These are phyloP conservation scores for Asteroscopus sphinx DNA, from an alignment of 2,888 invertebrate genomes.

Conservation along the genomic window DNA sequence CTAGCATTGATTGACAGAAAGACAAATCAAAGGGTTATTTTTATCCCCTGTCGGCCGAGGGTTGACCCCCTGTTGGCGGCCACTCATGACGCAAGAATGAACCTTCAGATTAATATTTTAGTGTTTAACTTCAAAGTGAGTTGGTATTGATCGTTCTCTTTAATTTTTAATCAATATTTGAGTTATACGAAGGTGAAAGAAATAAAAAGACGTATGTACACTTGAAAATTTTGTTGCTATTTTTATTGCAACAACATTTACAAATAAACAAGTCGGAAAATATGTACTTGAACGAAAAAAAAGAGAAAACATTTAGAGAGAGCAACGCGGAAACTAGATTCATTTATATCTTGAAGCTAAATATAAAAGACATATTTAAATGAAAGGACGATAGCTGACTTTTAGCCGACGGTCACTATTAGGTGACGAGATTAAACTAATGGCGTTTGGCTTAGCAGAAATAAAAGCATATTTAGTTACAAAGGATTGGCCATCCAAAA, in stretches of 20 bases:
- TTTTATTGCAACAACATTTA: not conserved
- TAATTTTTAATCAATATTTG: slow-evolving; percentile 50
- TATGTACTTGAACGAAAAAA: not conserved
- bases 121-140: slow-evolving; percentile 38
- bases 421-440: not conserved
- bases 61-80: slow-evolving; percentile 64
- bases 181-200: slow-evolving; percentile 9
- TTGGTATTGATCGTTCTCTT: slow-evolving; percentile 23
- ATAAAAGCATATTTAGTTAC: not conserved
- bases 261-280: not conserved
- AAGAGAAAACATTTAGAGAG: slow-evolving; percentile 4
- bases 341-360: slow-evolving; percentile 2
- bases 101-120: slow-evolving; percentile 67
- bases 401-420: not conserved
- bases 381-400: not conserved
- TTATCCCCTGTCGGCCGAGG: slow-evolving; percentile 56
- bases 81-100: slow-evolving; percentile 67
- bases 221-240: not conserved
- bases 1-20: slow-evolving; percentile 61
- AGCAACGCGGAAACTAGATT: slow-evolving; percentile 12
- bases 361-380: slow-evolving; percentile 9
- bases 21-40: slow-evolving; percentile 66
- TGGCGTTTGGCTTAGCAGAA: not conserved
- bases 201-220: slow-evolving; percentile 9
- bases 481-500: not conserved